A percentile compares a stretch with the other conserved stretches of the same genome.
Conservation (phyloP, 2,888 invertebrate genomes). For the Strigamia transsilvanica region DNA sequence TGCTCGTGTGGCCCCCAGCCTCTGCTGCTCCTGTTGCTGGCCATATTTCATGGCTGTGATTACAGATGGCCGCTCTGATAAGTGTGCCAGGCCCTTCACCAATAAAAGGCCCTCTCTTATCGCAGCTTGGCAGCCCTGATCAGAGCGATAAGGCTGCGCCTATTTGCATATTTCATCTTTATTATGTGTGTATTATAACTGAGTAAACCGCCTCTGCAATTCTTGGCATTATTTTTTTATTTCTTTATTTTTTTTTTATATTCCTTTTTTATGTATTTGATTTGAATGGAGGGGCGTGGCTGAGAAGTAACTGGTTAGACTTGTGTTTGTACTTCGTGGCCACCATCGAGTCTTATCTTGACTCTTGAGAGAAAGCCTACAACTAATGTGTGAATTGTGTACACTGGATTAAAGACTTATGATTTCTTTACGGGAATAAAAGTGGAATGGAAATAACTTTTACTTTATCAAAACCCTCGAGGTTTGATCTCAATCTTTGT, state of each 20-base stretch:
- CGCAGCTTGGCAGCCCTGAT: constrained; percentile 50
- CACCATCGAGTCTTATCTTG: constrained; percentile 48
- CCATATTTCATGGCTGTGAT: constrained; percentile 52
- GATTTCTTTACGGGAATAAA: constrained; percentile 1
- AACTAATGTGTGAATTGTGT: constrained; percentile 26
- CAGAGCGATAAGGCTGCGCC: constrained; percentile 43
- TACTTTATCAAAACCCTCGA: constrained; percentile 20
- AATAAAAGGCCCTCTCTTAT: constrained; percentile 50
- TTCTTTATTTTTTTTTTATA: background rate
- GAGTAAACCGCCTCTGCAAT: constrained; percentile 30
- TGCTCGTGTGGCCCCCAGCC: constrained; percentile 30
- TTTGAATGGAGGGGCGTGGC: constrained; percentile 31
- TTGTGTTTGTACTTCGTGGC: constrained; percentile 30
- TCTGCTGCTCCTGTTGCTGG: constrained; percentile 38
- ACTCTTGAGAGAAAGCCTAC: background rate
- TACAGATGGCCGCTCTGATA: constrained; percentile 50
- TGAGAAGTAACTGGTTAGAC: constrained; percentile 17
- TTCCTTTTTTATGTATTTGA: background rate
- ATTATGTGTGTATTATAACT: constrained; percentile 51
- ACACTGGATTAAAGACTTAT: constrained; percentile 25
- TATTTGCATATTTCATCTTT: constrained; percentile 53
- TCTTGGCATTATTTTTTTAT: constrained; percentile 36
- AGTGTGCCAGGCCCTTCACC: constrained; percentile 26
- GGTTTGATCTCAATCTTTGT: background rate
- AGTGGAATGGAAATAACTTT: background rate